These are phyloP conservation scores for Laupala kohalensis DNA, from an alignment of 1,140 invertebrate species.

Conservation along the genomic window DNA sequence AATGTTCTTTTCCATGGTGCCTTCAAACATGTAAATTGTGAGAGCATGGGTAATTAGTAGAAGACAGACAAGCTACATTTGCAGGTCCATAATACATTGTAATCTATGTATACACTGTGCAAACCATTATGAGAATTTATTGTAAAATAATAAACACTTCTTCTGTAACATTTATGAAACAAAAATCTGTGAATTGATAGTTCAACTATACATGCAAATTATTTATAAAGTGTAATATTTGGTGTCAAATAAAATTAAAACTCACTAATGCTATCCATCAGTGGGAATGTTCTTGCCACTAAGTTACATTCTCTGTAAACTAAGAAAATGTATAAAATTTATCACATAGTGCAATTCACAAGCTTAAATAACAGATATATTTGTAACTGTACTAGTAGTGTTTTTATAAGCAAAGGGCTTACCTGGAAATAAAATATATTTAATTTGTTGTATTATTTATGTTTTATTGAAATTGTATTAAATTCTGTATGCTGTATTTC, in stretches of 20 bases:
- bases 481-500: not conserved
- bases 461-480: not conserved
- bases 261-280: too few species aligned
- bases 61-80: not conserved
- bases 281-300: not conserved
- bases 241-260: not conserved
- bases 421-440: conserved; percentile 9
- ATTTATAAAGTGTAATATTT: not conserved
- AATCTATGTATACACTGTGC: not conserved
- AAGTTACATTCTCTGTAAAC: not conserved
- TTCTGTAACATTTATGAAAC: not conserved
- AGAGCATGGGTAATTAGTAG: too few species aligned
- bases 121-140: not conserved
- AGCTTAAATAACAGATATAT: conserved; percentile 1
- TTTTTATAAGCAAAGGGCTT: conserved; percentile 12
- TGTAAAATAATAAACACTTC: not conserved
- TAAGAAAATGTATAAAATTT: not conserved
- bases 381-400: conserved; percentile 4
- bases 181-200: not conserved
- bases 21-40: too few species aligned
- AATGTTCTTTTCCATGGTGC: not conserved
- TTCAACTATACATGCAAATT: not conserved
- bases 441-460: conserved; percentile 6
- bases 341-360: not conserved
- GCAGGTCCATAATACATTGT: not conserved